Conservation (phyloP, 2,888 invertebrate genomes). For the Thumatha senex region DNA sequence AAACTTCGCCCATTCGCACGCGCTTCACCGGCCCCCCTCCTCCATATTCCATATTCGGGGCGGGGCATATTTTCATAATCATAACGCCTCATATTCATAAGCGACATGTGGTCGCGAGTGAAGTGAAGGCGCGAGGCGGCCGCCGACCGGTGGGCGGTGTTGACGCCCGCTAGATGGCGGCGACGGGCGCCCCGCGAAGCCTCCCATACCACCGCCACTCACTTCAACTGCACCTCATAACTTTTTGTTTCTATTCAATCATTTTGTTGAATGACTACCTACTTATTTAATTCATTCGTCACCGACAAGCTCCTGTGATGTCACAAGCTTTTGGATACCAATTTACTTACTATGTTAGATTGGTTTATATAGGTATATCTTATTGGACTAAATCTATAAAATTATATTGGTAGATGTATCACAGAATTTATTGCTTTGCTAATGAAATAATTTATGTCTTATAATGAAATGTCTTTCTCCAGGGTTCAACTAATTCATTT, state of each 20-base stretch:
- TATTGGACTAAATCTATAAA: no score
- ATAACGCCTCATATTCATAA: constrained; percentile 84
- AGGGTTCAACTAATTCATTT: no score
- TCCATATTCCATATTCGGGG: constrained; percentile 85
- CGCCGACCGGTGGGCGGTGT: constrained; percentile 66
- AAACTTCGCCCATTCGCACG: constrained; percentile 86
- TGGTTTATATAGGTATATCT: no score
- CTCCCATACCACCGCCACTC: constrained; percentile 78
- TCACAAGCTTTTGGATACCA: constrained; percentile 20
- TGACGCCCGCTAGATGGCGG: constrained; percentile 80
- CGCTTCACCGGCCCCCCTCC: constrained; percentile 85
- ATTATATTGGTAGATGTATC: no score
- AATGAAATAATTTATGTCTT: no score
- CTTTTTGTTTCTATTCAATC: constrained; percentile 64
- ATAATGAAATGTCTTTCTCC: no score
- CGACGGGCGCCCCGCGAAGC: constrained; percentile 71
- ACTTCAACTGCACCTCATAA: constrained; percentile 76
- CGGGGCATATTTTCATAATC: constrained; percentile 84
- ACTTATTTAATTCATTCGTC: constrained; percentile 39
- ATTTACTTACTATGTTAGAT: neutral
- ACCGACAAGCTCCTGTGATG: constrained; percentile 38
- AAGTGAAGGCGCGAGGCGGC: constrained; percentile 36
- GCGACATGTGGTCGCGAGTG: constrained; percentile 68
- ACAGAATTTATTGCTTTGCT: no score
- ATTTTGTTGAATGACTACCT: constrained; percentile 39